These are phyloP conservation scores for Prochilodus magdalenae DNA, from an alignment of 2,113 vertebrate genomes.

Conservation along the genomic window DNA sequence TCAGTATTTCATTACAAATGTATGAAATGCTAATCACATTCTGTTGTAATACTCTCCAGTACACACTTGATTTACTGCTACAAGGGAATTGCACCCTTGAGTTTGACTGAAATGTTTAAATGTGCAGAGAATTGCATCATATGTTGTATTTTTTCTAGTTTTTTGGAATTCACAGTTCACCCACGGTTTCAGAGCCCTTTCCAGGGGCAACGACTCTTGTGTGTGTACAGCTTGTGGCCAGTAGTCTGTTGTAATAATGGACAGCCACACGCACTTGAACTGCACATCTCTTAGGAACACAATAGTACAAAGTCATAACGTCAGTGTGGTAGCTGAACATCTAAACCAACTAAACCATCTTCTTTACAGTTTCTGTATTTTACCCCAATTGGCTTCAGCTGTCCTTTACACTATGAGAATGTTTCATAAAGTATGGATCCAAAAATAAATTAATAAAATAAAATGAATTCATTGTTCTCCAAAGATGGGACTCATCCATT, in stretches of 20 bases:
- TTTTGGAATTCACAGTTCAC: slow-evolving; percentile 35
- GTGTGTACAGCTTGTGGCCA: background rate
- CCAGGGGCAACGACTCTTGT: background rate
- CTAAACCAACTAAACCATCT: no score
- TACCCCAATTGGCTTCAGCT: no score
- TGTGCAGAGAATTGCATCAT: slow-evolving; percentile 44
- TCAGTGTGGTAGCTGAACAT: no score
- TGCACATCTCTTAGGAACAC: no score
- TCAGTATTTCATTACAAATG: slow-evolving; percentile 40
- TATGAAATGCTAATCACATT: slow-evolving; percentile 46
- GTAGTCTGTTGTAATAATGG: background rate
- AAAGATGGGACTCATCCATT: no score
- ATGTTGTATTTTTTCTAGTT: slow-evolving; percentile 13
- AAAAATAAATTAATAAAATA: no score
- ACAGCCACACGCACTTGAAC: no score
- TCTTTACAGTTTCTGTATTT: no score
- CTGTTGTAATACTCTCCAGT: slow-evolving; percentile 36
- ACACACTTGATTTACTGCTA: slow-evolving; percentile 42
- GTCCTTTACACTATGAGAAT: no score
- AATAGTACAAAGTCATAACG: no score
- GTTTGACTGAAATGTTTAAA: slow-evolving; percentile 45
- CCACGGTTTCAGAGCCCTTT: slow-evolving; percentile 33
- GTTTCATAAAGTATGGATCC: no score
- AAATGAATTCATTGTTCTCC: no score
- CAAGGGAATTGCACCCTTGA: slow-evolving; percentile 35